Base-by-base conservation (phyloP, 2,113 vertebrate species). In the Oriolus oriolus region DNA sequence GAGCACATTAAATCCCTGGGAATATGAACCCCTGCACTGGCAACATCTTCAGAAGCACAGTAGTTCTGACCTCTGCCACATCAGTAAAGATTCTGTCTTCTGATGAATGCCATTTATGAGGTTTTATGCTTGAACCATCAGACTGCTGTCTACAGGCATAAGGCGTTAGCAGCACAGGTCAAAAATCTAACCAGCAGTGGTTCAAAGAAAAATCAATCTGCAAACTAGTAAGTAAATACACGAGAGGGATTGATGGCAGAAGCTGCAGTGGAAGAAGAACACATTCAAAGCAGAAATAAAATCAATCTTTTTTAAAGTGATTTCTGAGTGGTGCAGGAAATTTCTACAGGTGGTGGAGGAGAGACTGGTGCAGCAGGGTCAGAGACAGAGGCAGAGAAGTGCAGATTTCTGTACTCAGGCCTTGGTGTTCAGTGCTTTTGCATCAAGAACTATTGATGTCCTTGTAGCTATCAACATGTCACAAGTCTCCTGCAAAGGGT, bases 21-120 rank as follows among this genome's bases (percentile, higher is more conserved):
- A 57, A 76, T 74, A 24, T 5, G 3, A 64, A 11, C 6, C 13
- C 47, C 44, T 77, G n/a, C 1, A 0, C 3, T 2, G 0, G 30
- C 28, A 71, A 21, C 20, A 31, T 15, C 39, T 56, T 85, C 66
- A 83, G 26, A 20, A 69, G 37, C 16, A 86, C 45, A n/a, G 8
- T 11, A 71, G 21, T 20, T 41, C 15, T 22, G 33, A 64, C 31
- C 7, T 80, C 80, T 70, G n/a, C 26, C 39, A 86, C 37, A 50
- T 44, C 49, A 39, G 5, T 47, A 70, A 13, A 75, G 73, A 41
- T 18, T 91, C 12, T 30, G 60, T 59, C 39, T 24, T 78, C 53
- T 0, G 0, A 73, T 18, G 12, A 41, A 65, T 56, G 31, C 4
- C 14, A 17, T 45, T 83, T 75, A 49, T 41, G 16, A 23, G 23